These are phyloP conservation scores for Podargus strigoides DNA, from an alignment of 2,797 vertebrate species.

Conservation along the genomic window DNA sequence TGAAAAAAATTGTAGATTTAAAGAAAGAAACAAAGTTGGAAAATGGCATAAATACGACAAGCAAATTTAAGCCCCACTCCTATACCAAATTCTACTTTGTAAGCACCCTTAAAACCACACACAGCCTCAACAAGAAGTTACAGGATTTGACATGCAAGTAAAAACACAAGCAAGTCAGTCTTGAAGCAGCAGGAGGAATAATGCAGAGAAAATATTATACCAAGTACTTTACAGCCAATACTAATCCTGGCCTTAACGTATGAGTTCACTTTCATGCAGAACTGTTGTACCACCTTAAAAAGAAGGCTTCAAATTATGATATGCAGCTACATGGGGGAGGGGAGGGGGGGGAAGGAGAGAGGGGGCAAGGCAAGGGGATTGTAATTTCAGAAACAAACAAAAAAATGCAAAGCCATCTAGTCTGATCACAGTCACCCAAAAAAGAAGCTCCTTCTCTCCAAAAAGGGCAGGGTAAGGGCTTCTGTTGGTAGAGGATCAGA, in stretches of 20 bases:
- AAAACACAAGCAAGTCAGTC: neutral
- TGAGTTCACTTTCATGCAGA: neutral
- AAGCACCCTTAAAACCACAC: neutral
- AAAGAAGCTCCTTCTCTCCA: neutral
- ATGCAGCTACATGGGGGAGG: neutral
- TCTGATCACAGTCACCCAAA: neutral
- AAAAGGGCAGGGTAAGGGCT: neutral
- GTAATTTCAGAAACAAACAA: neutral
- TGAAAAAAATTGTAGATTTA: neutral
- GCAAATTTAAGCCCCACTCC: neutral
- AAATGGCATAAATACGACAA: neutral
- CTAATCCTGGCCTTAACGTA: neutral
- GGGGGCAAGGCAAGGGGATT: neutral
- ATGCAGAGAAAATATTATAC: neutral
- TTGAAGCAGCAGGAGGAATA: neutral
- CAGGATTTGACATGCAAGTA: neutral
- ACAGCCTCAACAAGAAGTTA: neutral
- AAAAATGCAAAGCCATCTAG: neutral
- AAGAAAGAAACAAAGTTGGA: neutral
- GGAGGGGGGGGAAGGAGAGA: too few relatives aligned
- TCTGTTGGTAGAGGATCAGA: neutral
- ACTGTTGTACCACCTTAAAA: neutral
- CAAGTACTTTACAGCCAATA: neutral
- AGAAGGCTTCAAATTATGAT: neutral
- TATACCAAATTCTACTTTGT: neutral